phyloP scores from a whole-genome alignment of 2,888 invertebrate species.

The Oeneis ivallda region DNA sequence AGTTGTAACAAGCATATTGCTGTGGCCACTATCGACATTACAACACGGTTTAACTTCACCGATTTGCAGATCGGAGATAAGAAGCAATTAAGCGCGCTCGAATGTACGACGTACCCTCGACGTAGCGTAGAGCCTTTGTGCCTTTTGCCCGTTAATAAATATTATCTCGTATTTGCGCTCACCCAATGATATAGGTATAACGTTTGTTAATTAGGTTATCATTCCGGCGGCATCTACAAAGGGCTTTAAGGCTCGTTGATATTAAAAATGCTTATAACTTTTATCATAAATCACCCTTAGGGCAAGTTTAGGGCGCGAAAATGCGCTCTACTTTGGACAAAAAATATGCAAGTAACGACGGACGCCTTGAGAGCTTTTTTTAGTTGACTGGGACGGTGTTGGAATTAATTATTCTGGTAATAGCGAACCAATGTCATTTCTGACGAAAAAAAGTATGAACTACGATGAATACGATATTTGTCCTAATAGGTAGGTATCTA shows the following conservation, averaged over 20 bases:
- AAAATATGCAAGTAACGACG: constrained; percentile 80
- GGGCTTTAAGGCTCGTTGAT: constrained; percentile 75
- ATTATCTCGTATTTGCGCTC: constrained; percentile 68
- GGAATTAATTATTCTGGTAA: constrained; percentile 71
- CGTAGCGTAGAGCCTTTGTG: constrained; percentile 21
- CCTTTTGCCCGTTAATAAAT: constrained; percentile 57
- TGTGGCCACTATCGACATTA: constrained; percentile 16
- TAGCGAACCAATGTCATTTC: constrained; percentile 48
- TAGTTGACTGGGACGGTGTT: constrained; percentile 63
- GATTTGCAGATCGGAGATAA: constrained; percentile 60
- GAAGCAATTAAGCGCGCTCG: constrained; percentile 57
- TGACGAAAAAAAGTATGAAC: constrained; percentile 24
- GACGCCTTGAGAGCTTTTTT: constrained; percentile 77
- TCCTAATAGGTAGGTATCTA: no score
- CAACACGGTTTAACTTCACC: constrained; percentile 51
- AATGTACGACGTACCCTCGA: constrained; percentile 49
- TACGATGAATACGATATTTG: no score
- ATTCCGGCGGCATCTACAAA: constrained; percentile 75
- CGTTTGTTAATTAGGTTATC: constrained; percentile 81
- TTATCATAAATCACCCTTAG: constrained; percentile 79
- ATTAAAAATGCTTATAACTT: constrained; percentile 77
- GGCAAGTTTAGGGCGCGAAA: constrained; percentile 73
- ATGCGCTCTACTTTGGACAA: constrained; percentile 68
- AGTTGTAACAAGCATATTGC: constrained; percentile 4
- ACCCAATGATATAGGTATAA: constrained; percentile 72